Evolutionary conservation across 2,113 vertebrate genomes (phyloP).

Genomic region (Calcarius ornatus): DNA sequence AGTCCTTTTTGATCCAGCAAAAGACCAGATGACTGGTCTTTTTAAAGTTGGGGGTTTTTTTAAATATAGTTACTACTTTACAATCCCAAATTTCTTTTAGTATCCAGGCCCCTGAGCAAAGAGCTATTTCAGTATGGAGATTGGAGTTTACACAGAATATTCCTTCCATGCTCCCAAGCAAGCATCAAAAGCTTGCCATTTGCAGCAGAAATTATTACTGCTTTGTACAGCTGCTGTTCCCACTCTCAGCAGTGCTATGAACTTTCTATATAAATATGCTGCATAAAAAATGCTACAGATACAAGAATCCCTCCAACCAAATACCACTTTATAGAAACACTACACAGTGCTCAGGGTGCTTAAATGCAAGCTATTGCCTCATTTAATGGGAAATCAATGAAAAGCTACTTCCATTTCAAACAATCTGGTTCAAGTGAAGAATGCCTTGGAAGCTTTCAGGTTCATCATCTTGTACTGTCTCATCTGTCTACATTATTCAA

Average conservation of each 20-base stretch:
- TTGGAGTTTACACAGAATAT: not conserved
- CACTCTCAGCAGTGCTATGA: not conserved
- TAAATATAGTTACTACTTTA: not conserved
- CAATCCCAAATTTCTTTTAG: not conserved
- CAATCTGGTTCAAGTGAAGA: not conserved
- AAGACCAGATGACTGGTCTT: not conserved
- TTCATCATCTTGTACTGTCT: not conserved
- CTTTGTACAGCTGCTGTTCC: not conserved
- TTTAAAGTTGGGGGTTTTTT: not conserved
- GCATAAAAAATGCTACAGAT: not conserved
- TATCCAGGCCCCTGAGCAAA: not conserved
- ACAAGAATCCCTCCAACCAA: not conserved
- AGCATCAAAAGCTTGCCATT: not conserved
- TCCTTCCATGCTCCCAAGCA: not conserved
- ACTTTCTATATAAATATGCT: not conserved
- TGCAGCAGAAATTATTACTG: not conserved
- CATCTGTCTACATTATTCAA: not conserved
- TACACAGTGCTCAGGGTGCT: not conserved
- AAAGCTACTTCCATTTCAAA: not conserved
- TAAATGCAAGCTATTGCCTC: not conserved
- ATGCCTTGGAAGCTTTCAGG: not conserved
- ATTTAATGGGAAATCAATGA: not conserved
- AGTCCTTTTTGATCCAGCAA: not conserved
- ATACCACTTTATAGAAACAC: conserved; percentile 16
- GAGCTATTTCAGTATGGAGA: not conserved